Conservation (phyloP, 1,140 invertebrate genomes). For the Bombus polaris region DNA sequence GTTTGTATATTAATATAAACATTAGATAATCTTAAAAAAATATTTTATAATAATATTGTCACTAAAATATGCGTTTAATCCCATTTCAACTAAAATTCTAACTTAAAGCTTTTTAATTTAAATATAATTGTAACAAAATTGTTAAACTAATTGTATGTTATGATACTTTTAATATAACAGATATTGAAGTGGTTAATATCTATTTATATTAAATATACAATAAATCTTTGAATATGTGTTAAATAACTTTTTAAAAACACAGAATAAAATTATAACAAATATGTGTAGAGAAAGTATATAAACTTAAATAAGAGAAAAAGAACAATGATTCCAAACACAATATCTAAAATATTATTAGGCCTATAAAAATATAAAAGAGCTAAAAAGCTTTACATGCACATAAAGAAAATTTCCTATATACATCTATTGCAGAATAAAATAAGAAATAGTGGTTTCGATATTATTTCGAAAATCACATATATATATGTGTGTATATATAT, state of each 20-base stretch:
- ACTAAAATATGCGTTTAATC: neutral
- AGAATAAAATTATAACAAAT: neutral
- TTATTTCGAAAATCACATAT: slow-evolving; percentile 61
- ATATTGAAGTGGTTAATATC: neutral
- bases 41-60: neutral
- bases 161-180: neutral
- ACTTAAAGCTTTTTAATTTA: neutral
- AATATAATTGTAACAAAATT: slow-evolving; percentile 19
- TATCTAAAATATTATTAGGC: slow-evolving; percentile 15
- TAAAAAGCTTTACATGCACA: slow-evolving; percentile 57
- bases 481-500: slow-evolving; percentile 49
- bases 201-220: slow-evolving; percentile 1
- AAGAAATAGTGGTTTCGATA: slow-evolving; percentile 45
- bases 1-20: slow-evolving; percentile 7
- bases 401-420: slow-evolving; percentile 3
- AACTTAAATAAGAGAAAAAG: neutral
- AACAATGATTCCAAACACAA: neutral
- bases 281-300: neutral
- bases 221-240: neutral
- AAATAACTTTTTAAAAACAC: neutral
- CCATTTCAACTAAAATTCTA: neutral
- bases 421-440: slow-evolving; percentile 42
- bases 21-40: slow-evolving; percentile 21
- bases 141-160: neutral
- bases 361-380: slow-evolving; percentile 5